Percentiles rank a stretch among this genome's conserved stretches.
Conservation (phyloP, 1,140 invertebrate genomes). For the Megalonaias nervosa region DNA sequence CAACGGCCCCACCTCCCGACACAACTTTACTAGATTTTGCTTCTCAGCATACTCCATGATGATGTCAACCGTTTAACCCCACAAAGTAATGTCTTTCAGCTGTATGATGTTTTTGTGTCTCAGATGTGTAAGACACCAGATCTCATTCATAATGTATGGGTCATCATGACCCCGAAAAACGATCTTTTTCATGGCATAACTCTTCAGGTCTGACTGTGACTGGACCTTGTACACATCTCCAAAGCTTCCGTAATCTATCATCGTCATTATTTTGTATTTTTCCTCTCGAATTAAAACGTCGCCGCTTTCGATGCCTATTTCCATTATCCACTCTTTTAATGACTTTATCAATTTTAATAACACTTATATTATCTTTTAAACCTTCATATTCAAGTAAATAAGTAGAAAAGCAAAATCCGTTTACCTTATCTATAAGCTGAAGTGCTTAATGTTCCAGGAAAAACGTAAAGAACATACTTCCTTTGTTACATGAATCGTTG, state of each 20-base stretch:
- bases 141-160: conserved; percentile 42
- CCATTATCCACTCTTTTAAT: too few relatives aligned
- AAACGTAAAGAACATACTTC: too few relatives aligned
- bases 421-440: too few relatives aligned
- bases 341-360: too few relatives aligned
- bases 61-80: conserved; percentile 33
- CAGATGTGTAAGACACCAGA: conserved; percentile 41
- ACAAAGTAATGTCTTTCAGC: conserved; percentile 35
- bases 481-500: too few relatives aligned
- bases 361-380: too few relatives aligned
- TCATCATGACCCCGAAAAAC: conserved; percentile 39
- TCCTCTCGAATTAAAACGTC: background rate
- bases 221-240: conserved; percentile 48
- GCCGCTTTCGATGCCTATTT: too few relatives aligned
- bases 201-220: background rate
- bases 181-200: conserved; percentile 47
- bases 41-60: conserved; percentile 52
- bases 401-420: too few relatives aligned
- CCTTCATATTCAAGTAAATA: too few relatives aligned
- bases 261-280: conserved; percentile 34
- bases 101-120: conserved; percentile 40
- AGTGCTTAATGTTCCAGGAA: too few relatives aligned
- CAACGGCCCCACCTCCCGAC: conserved; percentile 12
- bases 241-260: conserved; percentile 51
- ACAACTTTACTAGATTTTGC: conserved; percentile 45